Evolutionary conservation across 2,797 vertebrate genomes (phyloP).

Genomic region (Galago senegalensis): DNA sequence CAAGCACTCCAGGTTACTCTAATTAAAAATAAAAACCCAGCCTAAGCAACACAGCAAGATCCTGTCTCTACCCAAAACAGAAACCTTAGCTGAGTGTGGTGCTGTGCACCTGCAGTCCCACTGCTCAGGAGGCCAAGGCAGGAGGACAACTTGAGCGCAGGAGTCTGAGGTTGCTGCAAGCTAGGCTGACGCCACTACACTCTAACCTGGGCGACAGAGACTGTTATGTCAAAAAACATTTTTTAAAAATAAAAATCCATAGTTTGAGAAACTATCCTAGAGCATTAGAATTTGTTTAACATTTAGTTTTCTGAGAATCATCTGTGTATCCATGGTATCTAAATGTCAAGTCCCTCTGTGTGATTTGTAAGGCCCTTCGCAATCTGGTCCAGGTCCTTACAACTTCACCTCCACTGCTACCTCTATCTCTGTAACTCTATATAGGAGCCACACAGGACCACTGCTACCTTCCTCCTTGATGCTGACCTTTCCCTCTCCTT

Average conservation of each 20-base stretch:
- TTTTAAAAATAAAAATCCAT: not conserved
- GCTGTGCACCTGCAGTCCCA: not conserved
- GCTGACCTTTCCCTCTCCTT: not conserved
- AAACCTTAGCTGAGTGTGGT: not conserved
- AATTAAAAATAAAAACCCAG: not conserved
- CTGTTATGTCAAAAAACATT: too few relatives aligned
- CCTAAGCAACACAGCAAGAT: not conserved
- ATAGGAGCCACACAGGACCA: accelerated
- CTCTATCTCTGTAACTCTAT: not conserved
- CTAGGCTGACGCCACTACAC: too few relatives aligned
- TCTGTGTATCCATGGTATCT: not conserved
- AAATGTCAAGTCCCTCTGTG: not conserved
- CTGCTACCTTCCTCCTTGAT: not conserved
- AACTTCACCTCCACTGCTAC: not conserved
- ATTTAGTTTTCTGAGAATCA: not conserved
- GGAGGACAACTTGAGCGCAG: not conserved
- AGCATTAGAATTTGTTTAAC: not conserved
- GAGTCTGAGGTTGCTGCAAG: not conserved
- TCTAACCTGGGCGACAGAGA: too few relatives aligned
- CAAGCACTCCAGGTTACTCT: not conserved
- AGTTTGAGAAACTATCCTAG: not conserved
- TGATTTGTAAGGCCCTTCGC: not conserved
- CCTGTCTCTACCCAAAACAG: too few relatives aligned
- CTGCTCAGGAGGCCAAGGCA: not conserved
- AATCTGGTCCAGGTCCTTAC: not conserved